Evolutionary conservation across 2,797 vertebrate genomes (phyloP), one percentile per base, ranked within the genome.

Genomic region (Tachyglossus aculeatus): DNA sequence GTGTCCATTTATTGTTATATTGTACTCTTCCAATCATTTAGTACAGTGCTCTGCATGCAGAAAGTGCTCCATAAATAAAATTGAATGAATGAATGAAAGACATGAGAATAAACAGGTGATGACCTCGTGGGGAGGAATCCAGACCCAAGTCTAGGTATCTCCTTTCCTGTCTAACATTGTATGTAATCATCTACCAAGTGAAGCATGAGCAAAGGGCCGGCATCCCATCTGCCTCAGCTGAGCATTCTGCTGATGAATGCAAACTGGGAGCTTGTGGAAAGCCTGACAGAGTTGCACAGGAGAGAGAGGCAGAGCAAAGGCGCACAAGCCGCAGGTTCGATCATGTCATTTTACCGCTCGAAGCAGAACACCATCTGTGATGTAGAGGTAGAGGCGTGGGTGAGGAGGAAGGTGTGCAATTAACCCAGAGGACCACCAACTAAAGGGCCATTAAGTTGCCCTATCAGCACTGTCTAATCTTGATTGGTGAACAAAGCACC

Each of bases 281-380:
- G 37, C 78, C 65, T 74, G 56, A 34, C 19, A n/a, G 78, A 69
- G 66, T 57, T 71, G 40, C 41, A 47, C 53, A 67, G 61, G 82
- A 53, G 66, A 48, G n/a, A 8, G 69, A 83, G 76, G 44, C 83
- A 65, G 31, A 37, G 82, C 71, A 71, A 81, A 90, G 67, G 56
- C 78, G 84, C 85, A 73, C 80, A 88, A 80, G 86, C 67, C 63
- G 63, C 65, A 32, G 27, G 55, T 83, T 65, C 45, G 68, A 80
- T 59, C 52, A 53, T 25, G 39, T 50, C 31, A 31, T 82, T 90
- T 88, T 72, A 81, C 68, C 24, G 24, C 72, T 78, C 29, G 38
- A 61, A 61, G 68, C 86, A 88, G 89, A 89, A 82, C 39, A 52
- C 85, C 88, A 80, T 91, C 85, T 91, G 88, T 70, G 55, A 51